Percentiles rank a stretch among this genome's conserved stretches.
Conservation (phyloP, 2,113 vertebrate genomes). For the Dasyprocta punctata region DNA sequence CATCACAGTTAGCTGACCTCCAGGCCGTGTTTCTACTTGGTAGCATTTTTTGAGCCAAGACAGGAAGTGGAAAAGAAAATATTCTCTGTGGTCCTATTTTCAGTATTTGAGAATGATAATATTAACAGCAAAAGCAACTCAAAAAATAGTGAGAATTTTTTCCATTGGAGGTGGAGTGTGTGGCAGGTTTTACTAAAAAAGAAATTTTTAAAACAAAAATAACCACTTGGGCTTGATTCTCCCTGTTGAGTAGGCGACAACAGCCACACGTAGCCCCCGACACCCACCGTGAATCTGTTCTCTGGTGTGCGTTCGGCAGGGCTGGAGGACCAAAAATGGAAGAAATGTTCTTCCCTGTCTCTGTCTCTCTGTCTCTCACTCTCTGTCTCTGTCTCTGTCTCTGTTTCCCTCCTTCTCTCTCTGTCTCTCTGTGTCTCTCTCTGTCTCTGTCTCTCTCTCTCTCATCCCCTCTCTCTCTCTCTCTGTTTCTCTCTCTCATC, state of each 20-base stretch:
- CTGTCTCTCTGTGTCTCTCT: no score
- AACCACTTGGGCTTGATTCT: not conserved
- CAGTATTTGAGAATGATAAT: slow-evolving; percentile 17
- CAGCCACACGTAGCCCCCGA: not conserved
- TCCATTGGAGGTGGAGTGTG: not conserved
- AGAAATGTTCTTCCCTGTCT: no score
- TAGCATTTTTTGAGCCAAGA: not conserved
- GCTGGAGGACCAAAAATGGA: not conserved
- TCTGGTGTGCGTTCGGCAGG: not conserved
- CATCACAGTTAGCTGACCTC: slow-evolving; percentile 31
- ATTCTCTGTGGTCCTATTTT: not conserved
- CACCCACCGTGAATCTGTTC: not conserved
- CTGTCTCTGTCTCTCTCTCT: no score
- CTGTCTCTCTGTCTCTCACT: no score
- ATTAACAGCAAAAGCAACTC: slow-evolving; percentile 4
- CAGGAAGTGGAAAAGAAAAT: not conserved
- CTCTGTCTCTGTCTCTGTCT: no score
- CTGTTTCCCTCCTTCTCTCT: no score
- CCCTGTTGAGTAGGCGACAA: not conserved
- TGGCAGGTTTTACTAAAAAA: not conserved
- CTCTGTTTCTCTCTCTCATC: no score
- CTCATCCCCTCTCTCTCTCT: no score
- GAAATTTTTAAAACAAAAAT: slow-evolving; percentile 6
- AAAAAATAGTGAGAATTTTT: slow-evolving; percentile 43
- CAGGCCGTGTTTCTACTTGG: slow-evolving; percentile 41